Conservation (phyloP, 2,113 vertebrate species). For the Petrocephalus microphthalmus region DNA sequence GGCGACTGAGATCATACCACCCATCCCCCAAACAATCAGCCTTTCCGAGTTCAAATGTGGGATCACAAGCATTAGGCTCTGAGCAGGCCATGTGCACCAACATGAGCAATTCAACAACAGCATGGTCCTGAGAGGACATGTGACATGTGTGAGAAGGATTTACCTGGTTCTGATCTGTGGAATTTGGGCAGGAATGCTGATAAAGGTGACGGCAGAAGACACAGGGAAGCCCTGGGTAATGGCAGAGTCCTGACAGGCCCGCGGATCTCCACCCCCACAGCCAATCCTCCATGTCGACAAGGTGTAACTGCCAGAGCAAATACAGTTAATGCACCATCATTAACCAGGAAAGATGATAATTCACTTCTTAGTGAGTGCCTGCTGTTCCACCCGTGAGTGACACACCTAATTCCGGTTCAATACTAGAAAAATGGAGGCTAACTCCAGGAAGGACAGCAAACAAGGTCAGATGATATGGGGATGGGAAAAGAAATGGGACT, state of each 20-base stretch:
- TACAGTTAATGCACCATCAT: not conserved
- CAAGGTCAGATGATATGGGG: no score
- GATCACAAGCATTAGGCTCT: not conserved
- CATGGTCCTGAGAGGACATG: not conserved
- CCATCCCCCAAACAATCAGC: not conserved
- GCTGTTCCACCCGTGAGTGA: no score
- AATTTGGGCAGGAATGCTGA: conserved; percentile 59
- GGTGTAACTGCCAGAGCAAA: conserved; percentile 60
- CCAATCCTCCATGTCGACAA: conserved; percentile 65
- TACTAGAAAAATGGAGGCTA: no score
- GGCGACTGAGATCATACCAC: not conserved
- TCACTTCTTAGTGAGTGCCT: no score
- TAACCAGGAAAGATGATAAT: not conserved
- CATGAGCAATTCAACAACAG: not conserved
- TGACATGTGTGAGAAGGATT: not conserved
- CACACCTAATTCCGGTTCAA: no score
- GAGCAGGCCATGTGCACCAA: not conserved
- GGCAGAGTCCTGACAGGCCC: conserved; percentile 50
- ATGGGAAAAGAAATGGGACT: no score
- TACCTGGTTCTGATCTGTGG: conserved; percentile 71
- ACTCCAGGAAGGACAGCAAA: no score
- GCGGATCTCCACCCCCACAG: conserved; percentile 58
- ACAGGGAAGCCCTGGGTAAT: conserved; percentile 63
- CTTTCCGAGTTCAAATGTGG: not conserved
- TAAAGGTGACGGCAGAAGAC: conserved; percentile 77